A percentile compares a stretch with the other conserved stretches of the same genome.
phyloP scores from a whole-genome alignment of 2,113 vertebrate genomes.

The human region DNA sequence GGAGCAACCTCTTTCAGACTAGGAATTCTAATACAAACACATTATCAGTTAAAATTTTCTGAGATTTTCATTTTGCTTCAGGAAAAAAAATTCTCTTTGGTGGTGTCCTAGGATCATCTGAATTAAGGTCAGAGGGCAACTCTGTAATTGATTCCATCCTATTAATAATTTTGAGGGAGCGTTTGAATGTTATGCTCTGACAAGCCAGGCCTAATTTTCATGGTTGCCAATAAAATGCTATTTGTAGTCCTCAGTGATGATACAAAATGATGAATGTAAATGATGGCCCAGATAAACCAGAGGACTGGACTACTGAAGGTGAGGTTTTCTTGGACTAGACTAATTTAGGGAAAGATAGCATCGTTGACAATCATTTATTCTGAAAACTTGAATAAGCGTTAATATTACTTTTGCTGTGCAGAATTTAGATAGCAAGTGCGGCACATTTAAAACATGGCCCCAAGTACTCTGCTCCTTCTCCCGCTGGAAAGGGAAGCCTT shows the following conservation, averaged over 20 bases:
- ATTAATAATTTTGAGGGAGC: background rate
- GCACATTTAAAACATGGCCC: background rate
- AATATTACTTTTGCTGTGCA: background rate
- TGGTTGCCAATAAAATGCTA: background rate
- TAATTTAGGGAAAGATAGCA: background rate
- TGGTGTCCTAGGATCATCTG: background rate
- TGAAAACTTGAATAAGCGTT: background rate
- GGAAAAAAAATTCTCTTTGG: background rate
- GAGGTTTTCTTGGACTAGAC: background rate
- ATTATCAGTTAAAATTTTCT: background rate
- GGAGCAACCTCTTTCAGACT: background rate
- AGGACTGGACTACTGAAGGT: background rate
- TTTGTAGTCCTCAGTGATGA: background rate
- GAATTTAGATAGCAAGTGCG: background rate
- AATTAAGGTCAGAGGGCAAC: background rate
- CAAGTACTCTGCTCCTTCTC: background rate
- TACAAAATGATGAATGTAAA: background rate
- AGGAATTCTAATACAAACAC: conserved; percentile 1
- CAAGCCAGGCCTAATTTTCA: background rate
- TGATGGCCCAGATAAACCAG: background rate
- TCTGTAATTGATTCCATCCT: background rate
- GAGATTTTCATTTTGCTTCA: conserved; percentile 40
- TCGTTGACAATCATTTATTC: background rate
- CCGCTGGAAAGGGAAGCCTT: background rate
- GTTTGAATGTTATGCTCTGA: background rate